Conservation (phyloP, 2,888 invertebrate genomes). For the Eilema depressum region DNA sequence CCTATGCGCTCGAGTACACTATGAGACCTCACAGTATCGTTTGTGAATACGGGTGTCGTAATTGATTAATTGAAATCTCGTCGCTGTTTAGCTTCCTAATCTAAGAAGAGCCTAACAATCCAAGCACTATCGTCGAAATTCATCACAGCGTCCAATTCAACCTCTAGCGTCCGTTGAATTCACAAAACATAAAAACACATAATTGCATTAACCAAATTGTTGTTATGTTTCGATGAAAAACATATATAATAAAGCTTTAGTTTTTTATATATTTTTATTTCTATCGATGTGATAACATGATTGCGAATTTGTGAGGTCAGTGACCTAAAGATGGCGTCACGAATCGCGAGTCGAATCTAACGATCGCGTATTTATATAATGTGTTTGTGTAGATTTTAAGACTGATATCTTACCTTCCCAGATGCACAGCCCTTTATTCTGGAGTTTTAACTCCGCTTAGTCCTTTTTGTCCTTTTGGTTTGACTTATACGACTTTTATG, state of each 20-base stretch:
- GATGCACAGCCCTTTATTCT: too few relatives aligned
- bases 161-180: neutral
- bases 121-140: neutral
- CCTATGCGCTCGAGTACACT: too few relatives aligned
- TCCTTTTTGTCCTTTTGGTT: too few relatives aligned
- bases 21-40: too few relatives aligned
- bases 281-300: conserved; percentile 34
- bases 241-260: neutral
- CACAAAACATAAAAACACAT: conserved; percentile 9
- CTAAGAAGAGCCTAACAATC: neutral
- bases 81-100: too few relatives aligned
- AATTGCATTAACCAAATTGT: conserved; percentile 19
- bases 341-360: conserved; percentile 21
- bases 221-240: conserved; percentile 15
- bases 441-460: too few relatives aligned
- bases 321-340: conserved; percentile 26
- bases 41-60: too few relatives aligned
- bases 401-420: too few relatives aligned
- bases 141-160: neutral
- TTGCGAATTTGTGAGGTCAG: conserved; percentile 32
- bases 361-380: conserved; percentile 11
- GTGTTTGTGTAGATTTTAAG: neutral
- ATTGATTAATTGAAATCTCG: too few relatives aligned
- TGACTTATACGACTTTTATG: too few relatives aligned
- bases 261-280: conserved; percentile 30